phyloP scores from a whole-genome alignment of 2,888 invertebrate genomes.

The Herminia tarsipennalis region DNA sequence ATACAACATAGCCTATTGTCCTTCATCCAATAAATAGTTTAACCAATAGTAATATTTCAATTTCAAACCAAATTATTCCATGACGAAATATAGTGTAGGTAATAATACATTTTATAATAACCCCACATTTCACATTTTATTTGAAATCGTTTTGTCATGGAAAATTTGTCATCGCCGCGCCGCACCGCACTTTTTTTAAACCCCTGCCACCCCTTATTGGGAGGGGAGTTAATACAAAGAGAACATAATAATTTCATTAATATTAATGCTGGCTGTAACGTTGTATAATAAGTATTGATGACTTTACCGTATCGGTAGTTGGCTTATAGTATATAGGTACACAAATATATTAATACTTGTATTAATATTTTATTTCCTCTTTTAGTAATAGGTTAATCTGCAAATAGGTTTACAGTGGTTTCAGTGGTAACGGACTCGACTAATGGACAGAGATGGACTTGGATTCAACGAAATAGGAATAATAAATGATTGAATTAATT shows the following conservation, averaged over 20 bases:
- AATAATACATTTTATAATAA: not conserved
- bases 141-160: slow-evolving; percentile 6
- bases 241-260: slow-evolving; percentile 19
- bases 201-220: slow-evolving; percentile 11
- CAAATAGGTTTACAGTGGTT: too few relatives aligned
- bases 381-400: too few relatives aligned
- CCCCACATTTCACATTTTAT: not conserved
- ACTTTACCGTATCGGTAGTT: slow-evolving; percentile 6
- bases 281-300: slow-evolving; percentile 8
- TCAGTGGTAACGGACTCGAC: too few relatives aligned
- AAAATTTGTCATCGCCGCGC: slow-evolving; percentile 34
- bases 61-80: not conserved
- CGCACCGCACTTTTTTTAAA: slow-evolving; percentile 7
- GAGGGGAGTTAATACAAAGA: slow-evolving; percentile 17
- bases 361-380: too few relatives aligned
- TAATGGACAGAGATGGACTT: too few relatives aligned
- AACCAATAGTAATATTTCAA: not conserved
- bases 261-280: slow-evolving; percentile 27
- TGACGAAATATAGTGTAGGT: too few relatives aligned
- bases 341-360: too few relatives aligned
- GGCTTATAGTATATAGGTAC: too few relatives aligned
- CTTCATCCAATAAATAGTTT: too few relatives aligned
- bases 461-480: too few relatives aligned
- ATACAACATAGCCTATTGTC: too few relatives aligned
- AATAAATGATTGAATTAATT: too few relatives aligned